Percentiles rank a stretch among this genome's conserved stretches.
Conservation (phyloP, 2,113 vertebrate species). For the Ceyx melanurus region DNA sequence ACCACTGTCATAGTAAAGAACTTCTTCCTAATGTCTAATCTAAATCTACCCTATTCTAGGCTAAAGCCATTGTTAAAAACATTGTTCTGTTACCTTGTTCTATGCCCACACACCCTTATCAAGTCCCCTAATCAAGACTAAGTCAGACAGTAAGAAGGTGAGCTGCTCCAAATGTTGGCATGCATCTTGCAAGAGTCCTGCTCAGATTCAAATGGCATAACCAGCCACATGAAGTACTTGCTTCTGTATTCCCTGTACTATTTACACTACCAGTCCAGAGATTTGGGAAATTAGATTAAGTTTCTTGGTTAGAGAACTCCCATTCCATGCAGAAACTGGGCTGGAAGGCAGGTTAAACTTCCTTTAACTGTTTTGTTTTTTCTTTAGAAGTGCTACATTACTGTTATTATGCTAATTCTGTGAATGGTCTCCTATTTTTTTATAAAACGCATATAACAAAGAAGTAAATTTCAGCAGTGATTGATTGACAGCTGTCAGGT, state of each 20-base stretch:
- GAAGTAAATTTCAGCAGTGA: neutral
- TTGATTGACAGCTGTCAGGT: constrained; percentile 8
- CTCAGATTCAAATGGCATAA: neutral
- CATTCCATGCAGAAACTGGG: neutral
- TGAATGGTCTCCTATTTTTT: too few species aligned
- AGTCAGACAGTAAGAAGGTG: neutral
- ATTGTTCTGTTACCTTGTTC: too few species aligned
- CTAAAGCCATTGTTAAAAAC: too few species aligned
- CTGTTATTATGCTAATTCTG: neutral
- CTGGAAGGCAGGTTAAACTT: neutral
- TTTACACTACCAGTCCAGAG: neutral
- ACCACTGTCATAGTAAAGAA: too few species aligned
- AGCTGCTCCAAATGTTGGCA: neutral
- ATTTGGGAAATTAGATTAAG: neutral
- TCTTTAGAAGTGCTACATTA: neutral
- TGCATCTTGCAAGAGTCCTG: too few species aligned
- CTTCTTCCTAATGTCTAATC: too few species aligned
- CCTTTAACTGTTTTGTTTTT: neutral
- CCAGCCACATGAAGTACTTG: neutral
- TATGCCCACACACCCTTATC: too few species aligned
- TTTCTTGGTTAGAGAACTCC: neutral
- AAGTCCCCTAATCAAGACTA: neutral
- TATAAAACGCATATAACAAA: neutral
- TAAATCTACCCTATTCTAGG: too few species aligned
- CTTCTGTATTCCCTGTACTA: neutral